Base-by-base conservation (phyloP, 1,140 invertebrate genomes). In the Planococcus citri region DNA sequence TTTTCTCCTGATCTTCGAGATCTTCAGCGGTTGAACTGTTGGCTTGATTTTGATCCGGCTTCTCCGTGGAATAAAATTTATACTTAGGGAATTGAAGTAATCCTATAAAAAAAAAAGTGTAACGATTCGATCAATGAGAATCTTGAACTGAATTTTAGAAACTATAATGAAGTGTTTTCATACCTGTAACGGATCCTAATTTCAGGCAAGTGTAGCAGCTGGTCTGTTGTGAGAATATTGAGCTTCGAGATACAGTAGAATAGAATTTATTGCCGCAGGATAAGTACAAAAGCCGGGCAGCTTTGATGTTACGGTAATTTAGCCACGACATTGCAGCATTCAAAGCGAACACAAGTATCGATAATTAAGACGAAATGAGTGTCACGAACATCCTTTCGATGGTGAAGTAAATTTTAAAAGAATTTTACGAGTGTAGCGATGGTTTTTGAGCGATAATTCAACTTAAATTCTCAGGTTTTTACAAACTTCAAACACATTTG, bases 21-120 rank as follows among this genome's bases (percentile, higher is more conserved):
- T 84, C 80, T 58, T 82, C 79, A 51, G 82, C 79, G 33, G 79
- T 75, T 38, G 10, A 12, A 64, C 4, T 6, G 22, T 24, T 12
- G 9, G 60, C 6, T 24, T 3, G 8, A 4, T 10, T 3, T 25
- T 24, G 60, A 25, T 22, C 20, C 10, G 21, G 10, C 24, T 64
- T 64, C 20, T 64, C 60, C 6, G 60, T 64, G 20, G 22, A 25
- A 25, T 64, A 69, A 57, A 69, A 69, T 51, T 51, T 58, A 29
- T 8, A 61, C 17, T 70, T 70, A 29, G 41, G 41, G 17, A 51
- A 51, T 17, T 51, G 41, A 2, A 17, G 4, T 3, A 51, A n/a
- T 17, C 41, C 41, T 51, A 20, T 9, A 51, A 6, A 51, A 9
- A 37, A 37, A 8, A 8, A 8, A 14, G 14, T 37, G 33, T 6